Evolutionary conservation across 2,113 vertebrate genomes (phyloP), one percentile per base, ranked within the genome.

Genomic region (Apteryx owenii): DNA sequence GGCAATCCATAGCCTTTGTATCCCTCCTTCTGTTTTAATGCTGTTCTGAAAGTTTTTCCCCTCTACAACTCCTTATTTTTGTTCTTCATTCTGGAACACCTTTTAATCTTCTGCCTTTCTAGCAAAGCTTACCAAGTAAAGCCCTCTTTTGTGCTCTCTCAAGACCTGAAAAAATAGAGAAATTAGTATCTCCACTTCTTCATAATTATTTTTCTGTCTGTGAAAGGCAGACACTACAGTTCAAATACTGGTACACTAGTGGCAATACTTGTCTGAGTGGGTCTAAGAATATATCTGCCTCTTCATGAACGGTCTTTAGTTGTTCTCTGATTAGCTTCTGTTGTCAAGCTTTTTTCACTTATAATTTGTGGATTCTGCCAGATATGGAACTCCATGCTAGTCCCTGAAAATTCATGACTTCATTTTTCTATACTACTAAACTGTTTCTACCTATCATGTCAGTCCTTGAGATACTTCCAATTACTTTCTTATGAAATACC

Each of bases 161-260:
- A 66, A 23, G n/a, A 38, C 1, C 0, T 5, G 3, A 0, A 1
- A 71, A 22, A 50, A 15, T n/a, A 66, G 11, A 82, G 66, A 58
- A 73, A 72, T 19, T 54, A 33, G 2, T 50, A 4, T 33, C 10
- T 81, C 9, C 53, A 28, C 18, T 71, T 12, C 28, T 51, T 75
- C 16, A 12, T 38, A 80, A 54, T 25, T 28, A 13, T 12, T 22
- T 0, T 33, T 54, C 12, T 15, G 29, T 29, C 36, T 56, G 40
- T 93, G 46, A 81, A 91, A 61, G 10, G 33, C 33, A 90, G 21
- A 12, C 9, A 28, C 54, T 29, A 56, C 46, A 26, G 5, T 65
- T 64, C 51, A 71, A 60, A 44, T 81, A 85, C 33, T 7, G 10
- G 42, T n/a, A 42, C 10, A 42, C 42, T 42, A 42, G 42, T 42